Conservation (phyloP, 35 echinoderm and acorn worm species). For the Ophioderma brevispina region DNA sequence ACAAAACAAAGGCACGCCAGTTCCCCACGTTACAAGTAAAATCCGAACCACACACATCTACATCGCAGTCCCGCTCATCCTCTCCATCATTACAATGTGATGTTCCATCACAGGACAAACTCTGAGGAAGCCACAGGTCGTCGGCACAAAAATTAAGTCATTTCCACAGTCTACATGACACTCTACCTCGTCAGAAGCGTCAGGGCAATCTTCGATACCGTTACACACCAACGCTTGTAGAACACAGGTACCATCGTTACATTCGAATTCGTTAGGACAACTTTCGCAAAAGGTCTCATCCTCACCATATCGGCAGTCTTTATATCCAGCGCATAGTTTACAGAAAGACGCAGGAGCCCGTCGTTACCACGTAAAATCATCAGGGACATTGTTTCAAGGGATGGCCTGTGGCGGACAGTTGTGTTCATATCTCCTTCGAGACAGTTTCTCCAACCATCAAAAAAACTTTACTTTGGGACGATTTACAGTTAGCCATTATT, state of each 20-base stretch:
- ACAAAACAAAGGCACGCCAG: neutral
- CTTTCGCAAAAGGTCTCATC: conserved; percentile 52
- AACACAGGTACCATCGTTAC: conserved; percentile 30
- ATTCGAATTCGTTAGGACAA: conserved; percentile 11
- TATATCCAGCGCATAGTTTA: conserved; percentile 28
- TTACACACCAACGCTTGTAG: neutral
- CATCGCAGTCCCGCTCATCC: conserved; percentile 53
- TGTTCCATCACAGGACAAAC: conserved; percentile 1
- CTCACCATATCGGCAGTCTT: conserved; percentile 44
- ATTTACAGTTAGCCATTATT: conserved; percentile 43
- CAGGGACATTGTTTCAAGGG: neutral
- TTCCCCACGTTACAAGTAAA: conserved; percentile 14
- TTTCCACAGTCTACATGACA: neutral
- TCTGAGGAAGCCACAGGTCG: conserved; percentile 16
- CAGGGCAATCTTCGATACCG: neutral
- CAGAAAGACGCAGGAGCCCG: neutral
- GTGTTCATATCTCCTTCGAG: conserved; percentile 23
- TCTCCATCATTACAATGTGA: conserved; percentile 40
- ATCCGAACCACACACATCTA: neutral
- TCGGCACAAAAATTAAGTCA: conserved; percentile 21
- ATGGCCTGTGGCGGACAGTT: neutral
- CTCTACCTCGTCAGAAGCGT: neutral
- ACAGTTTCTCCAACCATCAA: conserved; percentile 22
- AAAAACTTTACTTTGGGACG: no score
- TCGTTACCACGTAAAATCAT: conserved; percentile 29